These are phyloP conservation scores for Crocidura indochinensis DNA, from an alignment of 2,797 vertebrate genomes.

Conservation along the genomic window DNA sequence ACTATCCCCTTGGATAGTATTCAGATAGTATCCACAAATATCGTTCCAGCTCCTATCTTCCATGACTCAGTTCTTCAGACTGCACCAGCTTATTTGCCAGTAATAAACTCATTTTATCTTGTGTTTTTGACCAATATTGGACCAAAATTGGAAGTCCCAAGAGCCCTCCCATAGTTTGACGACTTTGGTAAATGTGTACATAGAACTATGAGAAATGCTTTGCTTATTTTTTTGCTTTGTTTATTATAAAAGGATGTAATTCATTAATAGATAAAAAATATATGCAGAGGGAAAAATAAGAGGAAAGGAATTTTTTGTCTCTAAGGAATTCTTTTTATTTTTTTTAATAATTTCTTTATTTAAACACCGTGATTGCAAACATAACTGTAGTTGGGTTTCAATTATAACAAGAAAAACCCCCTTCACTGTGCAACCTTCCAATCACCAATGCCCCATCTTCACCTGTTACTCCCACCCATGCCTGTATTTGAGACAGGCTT, in stretches of 20 bases:
- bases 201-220: background rate
- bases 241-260: background rate
- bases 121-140: background rate
- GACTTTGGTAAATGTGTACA: background rate
- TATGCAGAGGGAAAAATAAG: background rate
- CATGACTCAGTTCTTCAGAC: background rate
- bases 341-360: too few relatives aligned
- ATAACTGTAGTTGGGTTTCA: too few relatives aligned
- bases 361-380: too few relatives aligned
- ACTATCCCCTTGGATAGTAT: background rate
- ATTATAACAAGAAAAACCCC: too few relatives aligned
- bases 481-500: too few relatives aligned
- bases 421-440: too few relatives aligned
- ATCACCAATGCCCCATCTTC: too few relatives aligned
- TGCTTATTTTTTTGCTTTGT: too few relatives aligned
- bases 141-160: background rate
- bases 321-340: too few relatives aligned
- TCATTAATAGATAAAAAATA: background rate
- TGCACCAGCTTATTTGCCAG: background rate
- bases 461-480: too few relatives aligned
- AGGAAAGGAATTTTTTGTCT: too few relatives aligned
- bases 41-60: too few relatives aligned
- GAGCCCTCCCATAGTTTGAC: background rate
- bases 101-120: background rate
- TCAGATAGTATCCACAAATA: background rate